These are phyloP conservation scores for Micronisus gabar DNA, from an alignment of 2,113 vertebrate species.

Conservation along the genomic window DNA sequence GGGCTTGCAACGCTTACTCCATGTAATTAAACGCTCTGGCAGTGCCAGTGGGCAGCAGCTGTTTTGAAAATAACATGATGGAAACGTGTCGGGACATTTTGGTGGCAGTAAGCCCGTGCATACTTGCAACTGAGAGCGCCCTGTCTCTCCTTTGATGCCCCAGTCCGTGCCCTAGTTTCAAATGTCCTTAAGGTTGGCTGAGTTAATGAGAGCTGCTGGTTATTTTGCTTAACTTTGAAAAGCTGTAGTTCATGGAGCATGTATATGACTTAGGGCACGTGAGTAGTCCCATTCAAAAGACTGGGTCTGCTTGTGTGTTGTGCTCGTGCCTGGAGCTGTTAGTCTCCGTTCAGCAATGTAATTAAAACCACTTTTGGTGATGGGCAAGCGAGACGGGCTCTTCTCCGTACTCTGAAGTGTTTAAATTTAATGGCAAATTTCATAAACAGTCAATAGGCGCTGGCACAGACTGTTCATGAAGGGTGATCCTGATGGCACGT, in stretches of 20 bases:
- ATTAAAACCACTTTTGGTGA: background rate
- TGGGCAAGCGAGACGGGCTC: background rate
- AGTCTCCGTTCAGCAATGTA: background rate
- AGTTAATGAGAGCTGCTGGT: accelerated
- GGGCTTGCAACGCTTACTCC: background rate
- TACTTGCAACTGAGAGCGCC: background rate
- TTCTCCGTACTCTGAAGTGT: background rate
- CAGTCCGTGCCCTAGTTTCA: background rate
- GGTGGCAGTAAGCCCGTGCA: constrained; percentile 13
- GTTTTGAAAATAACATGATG: constrained; percentile 12
- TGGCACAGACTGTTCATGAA: background rate
- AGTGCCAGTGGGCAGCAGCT: constrained; percentile 6
- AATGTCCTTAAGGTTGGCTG: constrained; percentile 18
- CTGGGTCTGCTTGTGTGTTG: background rate
- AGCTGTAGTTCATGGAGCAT: background rate
- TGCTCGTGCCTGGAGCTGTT: background rate
- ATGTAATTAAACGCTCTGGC: background rate
- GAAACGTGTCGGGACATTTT: background rate
- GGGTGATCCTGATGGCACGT: background rate
- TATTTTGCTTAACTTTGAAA: background rate
- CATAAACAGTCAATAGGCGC: background rate
- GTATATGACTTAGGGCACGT: accelerated
- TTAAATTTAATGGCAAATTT: background rate
- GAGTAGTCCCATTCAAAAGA: background rate
- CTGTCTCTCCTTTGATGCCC: background rate